Conservation (phyloP, 2,888 invertebrate species). For the Meiosimyza decipiens region DNA sequence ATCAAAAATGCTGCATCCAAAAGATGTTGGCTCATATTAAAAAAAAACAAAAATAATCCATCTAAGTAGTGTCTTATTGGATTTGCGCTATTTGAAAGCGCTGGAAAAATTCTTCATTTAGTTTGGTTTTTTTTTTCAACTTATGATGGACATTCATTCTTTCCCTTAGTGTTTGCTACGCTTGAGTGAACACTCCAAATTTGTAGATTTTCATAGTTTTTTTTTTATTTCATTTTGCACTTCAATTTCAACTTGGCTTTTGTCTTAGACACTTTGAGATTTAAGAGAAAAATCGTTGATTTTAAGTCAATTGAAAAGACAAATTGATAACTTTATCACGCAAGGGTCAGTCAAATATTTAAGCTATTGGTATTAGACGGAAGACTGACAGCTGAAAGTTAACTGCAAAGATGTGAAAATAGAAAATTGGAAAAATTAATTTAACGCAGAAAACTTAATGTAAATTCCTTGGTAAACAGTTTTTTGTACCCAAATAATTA, state of each 20-base stretch:
- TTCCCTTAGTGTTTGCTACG: neutral
- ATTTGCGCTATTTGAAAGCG: no score
- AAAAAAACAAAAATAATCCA: no score
- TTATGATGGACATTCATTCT: constrained; percentile 12
- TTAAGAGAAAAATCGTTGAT: neutral
- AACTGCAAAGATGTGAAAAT: no score
- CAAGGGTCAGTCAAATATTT: neutral
- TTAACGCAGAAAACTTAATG: no score
- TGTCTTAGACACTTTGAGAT: neutral
- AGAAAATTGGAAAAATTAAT: no score
- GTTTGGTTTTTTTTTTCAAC: neutral
- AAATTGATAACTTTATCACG: neutral
- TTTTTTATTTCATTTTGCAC: neutral
- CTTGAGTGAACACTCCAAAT: constrained; percentile 39
- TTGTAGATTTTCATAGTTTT: neutral
- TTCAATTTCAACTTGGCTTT: neutral
- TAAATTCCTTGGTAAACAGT: neutral
- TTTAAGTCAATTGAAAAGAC: neutral
- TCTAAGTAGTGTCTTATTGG: no score
- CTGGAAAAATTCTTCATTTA: constrained; percentile 5
- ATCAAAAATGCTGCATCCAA: no score
- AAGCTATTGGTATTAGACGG: no score
- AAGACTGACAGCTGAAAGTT: no score
- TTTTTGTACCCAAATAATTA: neutral
- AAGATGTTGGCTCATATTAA: no score